phyloP scores from a whole-genome alignment of 1,140 invertebrate genomes.

The Polypedilum vanderplanki region DNA sequence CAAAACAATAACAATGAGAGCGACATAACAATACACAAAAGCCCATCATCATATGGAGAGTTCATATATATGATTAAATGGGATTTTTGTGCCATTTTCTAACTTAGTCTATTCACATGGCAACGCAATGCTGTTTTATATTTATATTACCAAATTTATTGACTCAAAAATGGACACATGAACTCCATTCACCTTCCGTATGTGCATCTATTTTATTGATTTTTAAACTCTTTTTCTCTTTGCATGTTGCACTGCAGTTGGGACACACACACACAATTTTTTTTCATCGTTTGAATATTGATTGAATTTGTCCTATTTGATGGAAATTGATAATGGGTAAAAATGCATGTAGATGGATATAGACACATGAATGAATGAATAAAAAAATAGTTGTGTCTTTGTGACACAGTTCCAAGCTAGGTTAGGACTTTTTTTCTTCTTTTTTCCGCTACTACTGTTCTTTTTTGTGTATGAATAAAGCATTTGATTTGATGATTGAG shows the following conservation, averaged over 20 bases:
- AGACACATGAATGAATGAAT: too few relatives aligned
- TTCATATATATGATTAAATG: slow-evolving; percentile 14
- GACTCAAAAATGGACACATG: not conserved
- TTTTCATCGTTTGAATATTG: not conserved
- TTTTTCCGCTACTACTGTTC: too few relatives aligned
- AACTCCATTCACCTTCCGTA: not conserved
- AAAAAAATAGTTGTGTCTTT: too few relatives aligned
- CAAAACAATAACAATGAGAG: not conserved
- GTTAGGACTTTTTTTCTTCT: too few relatives aligned
- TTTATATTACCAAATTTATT: too few relatives aligned
- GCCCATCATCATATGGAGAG: slow-evolving; percentile 20
- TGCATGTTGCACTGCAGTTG: not conserved
- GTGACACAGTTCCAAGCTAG: too few relatives aligned
- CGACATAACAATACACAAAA: slow-evolving; percentile 24
- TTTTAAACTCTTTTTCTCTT: not conserved
- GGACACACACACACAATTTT: not conserved
- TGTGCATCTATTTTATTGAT: slow-evolving; percentile 23
- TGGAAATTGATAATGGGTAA: too few relatives aligned
- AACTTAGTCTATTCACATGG: not conserved
- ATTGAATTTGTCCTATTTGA: too few relatives aligned
- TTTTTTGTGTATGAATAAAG: too few relatives aligned
- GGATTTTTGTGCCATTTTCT: slow-evolving; percentile 5
- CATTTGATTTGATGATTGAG: too few relatives aligned
- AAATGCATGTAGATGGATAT: too few relatives aligned
- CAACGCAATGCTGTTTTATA: too few relatives aligned